Conservation (phyloP, 2,113 vertebrate species). For the Phrynosoma blainvillii region DNA sequence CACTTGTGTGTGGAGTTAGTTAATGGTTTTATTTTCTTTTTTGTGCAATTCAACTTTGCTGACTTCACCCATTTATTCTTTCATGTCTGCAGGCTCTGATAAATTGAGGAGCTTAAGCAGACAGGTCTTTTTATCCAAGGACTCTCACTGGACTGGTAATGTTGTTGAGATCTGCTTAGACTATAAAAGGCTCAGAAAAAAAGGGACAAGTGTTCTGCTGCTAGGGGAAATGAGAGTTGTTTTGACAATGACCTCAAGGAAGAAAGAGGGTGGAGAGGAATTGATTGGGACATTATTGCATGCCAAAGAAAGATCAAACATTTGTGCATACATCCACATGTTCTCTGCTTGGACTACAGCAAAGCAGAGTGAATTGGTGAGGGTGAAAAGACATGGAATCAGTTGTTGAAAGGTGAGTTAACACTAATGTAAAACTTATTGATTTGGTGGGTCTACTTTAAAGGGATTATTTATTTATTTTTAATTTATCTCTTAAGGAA, state of each 20-base stretch:
- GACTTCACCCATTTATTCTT: slow-evolving; percentile 68
- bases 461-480: no score
- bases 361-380: slow-evolving; percentile 9
- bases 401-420: neutral
- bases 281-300: slow-evolving; percentile 32
- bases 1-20: slow-evolving; percentile 55
- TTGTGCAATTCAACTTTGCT: slow-evolving; percentile 65
- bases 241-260: slow-evolving; percentile 45
- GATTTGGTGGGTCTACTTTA: no score
- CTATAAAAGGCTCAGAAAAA: slow-evolving; percentile 62
- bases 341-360: slow-evolving; percentile 38
- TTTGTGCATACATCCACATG: neutral
- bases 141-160: slow-evolving; percentile 54
- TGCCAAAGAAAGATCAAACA: slow-evolving; percentile 31
- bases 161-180: slow-evolving; percentile 67
- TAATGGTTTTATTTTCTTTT: slow-evolving; percentile 70
- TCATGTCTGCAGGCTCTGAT: slow-evolving; percentile 74
- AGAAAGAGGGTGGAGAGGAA: neutral
- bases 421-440: neutral
- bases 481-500: no score
- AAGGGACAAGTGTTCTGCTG: slow-evolving; percentile 54
- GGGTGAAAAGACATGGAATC: neutral
- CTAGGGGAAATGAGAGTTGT: slow-evolving; percentile 52
- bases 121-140: slow-evolving; percentile 71
- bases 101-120: slow-evolving; percentile 71